A percentile compares a stretch with the other conserved stretches of the same genome.
phyloP scores from a whole-genome alignment of 2,888 invertebrate genomes.

The Smittia sp. region DNA sequence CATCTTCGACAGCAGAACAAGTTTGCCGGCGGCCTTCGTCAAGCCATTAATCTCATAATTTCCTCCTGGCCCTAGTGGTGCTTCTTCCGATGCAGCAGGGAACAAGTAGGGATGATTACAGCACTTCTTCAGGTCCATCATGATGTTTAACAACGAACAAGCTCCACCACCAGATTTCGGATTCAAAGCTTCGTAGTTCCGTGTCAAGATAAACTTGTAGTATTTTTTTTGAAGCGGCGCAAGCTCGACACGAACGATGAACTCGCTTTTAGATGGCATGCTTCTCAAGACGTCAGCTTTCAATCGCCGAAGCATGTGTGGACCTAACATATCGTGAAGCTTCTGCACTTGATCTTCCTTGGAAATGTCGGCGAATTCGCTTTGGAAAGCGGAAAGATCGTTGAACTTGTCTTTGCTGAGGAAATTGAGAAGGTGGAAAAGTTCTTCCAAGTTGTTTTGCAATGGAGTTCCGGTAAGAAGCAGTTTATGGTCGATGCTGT shows the following conservation, averaged over 20 bases:
- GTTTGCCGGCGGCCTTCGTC: slow-evolving; percentile 92
- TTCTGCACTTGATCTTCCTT: slow-evolving; percentile 99
- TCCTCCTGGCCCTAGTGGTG: slow-evolving; percentile 81
- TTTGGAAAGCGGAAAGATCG: slow-evolving; percentile 90
- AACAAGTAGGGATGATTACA: slow-evolving; percentile 99
- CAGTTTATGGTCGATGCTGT: slow-evolving; percentile 91
- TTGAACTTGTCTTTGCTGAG: slow-evolving; percentile 93
- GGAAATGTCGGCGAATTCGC: slow-evolving; percentile 97
- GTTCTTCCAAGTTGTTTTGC: slow-evolving; percentile 97
- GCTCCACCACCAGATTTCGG: slow-evolving; percentile 92
- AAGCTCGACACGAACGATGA: slow-evolving; percentile 96
- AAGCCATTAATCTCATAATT: slow-evolving; percentile 91
- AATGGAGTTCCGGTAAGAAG: slow-evolving; percentile 96
- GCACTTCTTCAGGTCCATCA: slow-evolving; percentile 99
- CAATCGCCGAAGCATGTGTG: slow-evolving; percentile 96
- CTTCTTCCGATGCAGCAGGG: slow-evolving; percentile 92
- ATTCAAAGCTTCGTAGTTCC: slow-evolving; percentile 97
- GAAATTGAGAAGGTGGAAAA: slow-evolving; percentile 98
- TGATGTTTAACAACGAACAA: slow-evolving; percentile 94
- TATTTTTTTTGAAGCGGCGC: slow-evolving; percentile 99
- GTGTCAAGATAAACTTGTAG: slow-evolving; percentile 97
- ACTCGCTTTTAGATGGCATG: slow-evolving; percentile 99
- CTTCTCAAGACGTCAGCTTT: slow-evolving; percentile 98
- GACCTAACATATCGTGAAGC: slow-evolving; percentile 95
- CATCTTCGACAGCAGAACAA: slow-evolving; percentile 92